Evolutionary conservation across 2,797 vertebrate species (phyloP), one percentile per base, ranked within the genome.

Genomic region (Fratercula arctica): DNA sequence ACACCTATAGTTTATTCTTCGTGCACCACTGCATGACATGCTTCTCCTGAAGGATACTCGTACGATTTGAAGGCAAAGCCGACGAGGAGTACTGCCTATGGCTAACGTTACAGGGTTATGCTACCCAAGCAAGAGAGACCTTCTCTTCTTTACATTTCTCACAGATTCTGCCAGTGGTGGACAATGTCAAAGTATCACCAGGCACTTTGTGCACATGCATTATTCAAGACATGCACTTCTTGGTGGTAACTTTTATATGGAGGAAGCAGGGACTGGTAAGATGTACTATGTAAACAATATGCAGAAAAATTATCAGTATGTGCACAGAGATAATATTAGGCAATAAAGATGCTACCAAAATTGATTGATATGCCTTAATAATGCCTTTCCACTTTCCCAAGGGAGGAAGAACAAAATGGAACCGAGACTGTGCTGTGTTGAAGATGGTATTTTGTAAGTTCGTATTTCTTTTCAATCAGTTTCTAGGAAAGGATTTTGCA

Each of bases 331-430:
- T 92, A 92, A 91, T 53, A 86, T 43, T 60, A 73, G 43, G 63
- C 83, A 93, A 87, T 96, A 96, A 96, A 95, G 90, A 70, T 92
- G 85, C 61, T 89, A 91, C 80, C 54, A 61, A 69, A 94, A 93
- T 80, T 90, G 88, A 97, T 88, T 69, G 50, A 96, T 93, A 66
- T 21, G 35, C 53, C 88, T 95, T 95, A 92, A 91, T 89, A 96
- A 95, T 35, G 80, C 41, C 73, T 91, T 92, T 89, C 43, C 31
- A 46, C 91, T 73, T 77, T 91, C 91, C 83, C 89, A 76, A 84
- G 90, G 87, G 83, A 96, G 41, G 13, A 89, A 94, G 76, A 80
- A 82, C 59, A 68, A 80, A 82, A 81, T 29, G 35, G 56, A 91
- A 48, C 73, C 17, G 8, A 89, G 67, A 78, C 6, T 73, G 74